Evolutionary conservation across 2,113 vertebrate species (phyloP).

Genomic region (Brachypodius melanocephalos): DNA sequence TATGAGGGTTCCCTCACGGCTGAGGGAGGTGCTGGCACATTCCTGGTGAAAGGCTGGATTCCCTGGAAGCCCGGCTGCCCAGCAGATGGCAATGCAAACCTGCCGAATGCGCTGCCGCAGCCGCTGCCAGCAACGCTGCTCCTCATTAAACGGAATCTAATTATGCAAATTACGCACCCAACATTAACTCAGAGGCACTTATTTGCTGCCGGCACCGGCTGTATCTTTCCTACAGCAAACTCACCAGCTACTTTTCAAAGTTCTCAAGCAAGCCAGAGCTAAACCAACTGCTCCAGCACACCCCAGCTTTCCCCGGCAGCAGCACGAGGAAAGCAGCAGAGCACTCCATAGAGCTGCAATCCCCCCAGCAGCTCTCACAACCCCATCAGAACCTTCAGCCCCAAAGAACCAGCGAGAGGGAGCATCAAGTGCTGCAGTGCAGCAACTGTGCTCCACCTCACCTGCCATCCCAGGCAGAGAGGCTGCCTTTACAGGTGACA

Average conservation of each 20-base stretch:
- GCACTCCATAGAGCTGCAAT: fast-evolving
- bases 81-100: slow-evolving; percentile 56
- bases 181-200: not conserved
- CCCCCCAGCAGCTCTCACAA: not conserved
- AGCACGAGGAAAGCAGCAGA: not conserved
- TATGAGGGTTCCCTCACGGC: fast-evolving
- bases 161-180: not conserved
- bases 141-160: not conserved
- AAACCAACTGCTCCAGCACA: not conserved
- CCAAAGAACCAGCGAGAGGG: not conserved
- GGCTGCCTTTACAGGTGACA: not conserved
- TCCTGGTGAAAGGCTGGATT: not conserved
- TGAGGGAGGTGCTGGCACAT: not conserved
- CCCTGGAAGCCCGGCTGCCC: not conserved
- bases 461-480: not conserved
- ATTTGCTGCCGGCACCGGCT: not conserved
- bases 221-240: not conserved
- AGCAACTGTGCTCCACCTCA: not conserved
- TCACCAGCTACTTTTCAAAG: not conserved
- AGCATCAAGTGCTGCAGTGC: not conserved
- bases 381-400: not conserved
- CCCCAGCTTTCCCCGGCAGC: not conserved
- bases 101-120: fast-evolving
- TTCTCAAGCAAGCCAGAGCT: not conserved
- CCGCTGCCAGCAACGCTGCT: not conserved